Base-by-base conservation (phyloP, 2,888 invertebrate genomes). In the Apamea anceps region DNA sequence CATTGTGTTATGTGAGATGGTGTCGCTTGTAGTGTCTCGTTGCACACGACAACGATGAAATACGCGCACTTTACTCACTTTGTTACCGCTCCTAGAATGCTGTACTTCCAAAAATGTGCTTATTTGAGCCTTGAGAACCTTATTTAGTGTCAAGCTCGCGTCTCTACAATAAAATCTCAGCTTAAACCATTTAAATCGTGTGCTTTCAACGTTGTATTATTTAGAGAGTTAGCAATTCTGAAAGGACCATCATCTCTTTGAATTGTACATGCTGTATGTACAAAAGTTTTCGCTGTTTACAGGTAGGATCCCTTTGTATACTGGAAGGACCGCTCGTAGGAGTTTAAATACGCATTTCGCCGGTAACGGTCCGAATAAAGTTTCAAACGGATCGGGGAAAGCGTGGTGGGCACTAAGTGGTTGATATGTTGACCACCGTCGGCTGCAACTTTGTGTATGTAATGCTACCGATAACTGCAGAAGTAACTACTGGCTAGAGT, bases 1-100 rank as follows among this genome's bases (percentile, higher is more conserved):
- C 87, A 91, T 90, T 91, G 90, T 91, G 94, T 90, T 91, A 94
- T 91, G 88, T 87, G 93, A 94, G 91, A 90, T 89, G 90, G 90
- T 90, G 88, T 90, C 87, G 91, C 84, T 85, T 85, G 85, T 77
- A 90, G 86, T 89, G 89, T 93, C 91, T 89, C 81, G 87, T 93
- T 93, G 90, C 91, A 90, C 83, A 80, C 81, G 75, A 80, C 84
- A 77, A 85, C 77, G 51, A 76, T 80, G 71, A 85, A 83, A 85
- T 87, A 77, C 79, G 73, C 80, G 76, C 84, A 84, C 76, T 88
- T 85, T 74, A 83, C 82, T 79, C 57, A 82, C 71, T 80, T 79
- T 72, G 81, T 73, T 68, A 75, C 75, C 67, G 68, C 80, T 84
- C 77, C 78, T 48, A 80, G 77, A 87, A 85, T 68, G 84, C 83